Base-by-base conservation (phyloP, 2,888 invertebrate species). In the Lasius fuliginosus region DNA sequence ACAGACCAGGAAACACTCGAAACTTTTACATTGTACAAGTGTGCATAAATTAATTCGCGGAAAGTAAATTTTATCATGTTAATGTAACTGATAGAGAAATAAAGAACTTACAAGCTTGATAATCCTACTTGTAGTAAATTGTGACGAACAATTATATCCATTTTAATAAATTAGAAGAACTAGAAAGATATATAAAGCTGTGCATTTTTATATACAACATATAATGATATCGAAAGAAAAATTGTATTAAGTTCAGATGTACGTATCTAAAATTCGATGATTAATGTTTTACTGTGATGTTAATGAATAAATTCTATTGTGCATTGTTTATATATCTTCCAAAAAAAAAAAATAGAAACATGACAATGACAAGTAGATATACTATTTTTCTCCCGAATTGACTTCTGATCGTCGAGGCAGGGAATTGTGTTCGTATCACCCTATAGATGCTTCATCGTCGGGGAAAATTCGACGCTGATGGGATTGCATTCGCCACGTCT, bases 401-500 rank as follows among this genome's bases (percentile, higher is more conserved):
- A 81, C 49, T 71, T 60, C 27, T 27, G 49, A 81, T 73, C n/a
- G 11, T 9, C 62, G 33, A 40, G 15, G 12, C 3, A 23, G 33
- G n/a, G 30, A 56, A 76, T 76, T 75, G 49, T 75, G 56, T 40
- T 53, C 42, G 76, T 53, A 23, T 65, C 64, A 56, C 33, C 76
- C 65, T 42, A n/a, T 64, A 75, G 74, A 23, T 49, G 23, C 53
- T 56, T 82, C 76, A 76, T 75, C 76, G 75, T 36, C 56, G 64
- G 53, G 40, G 83, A 69, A 79, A 79, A 79, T 83, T 83, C 79
- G 60, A 77, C 81, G 81, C 58, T 83, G 68, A 79, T 64, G 71
- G 85, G 87, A 87, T 86, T 73, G 83, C 85, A 82, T 83, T 84
- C 62, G 56, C 75, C 83, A 77, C 86, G 86, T 83, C 83, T 67